A percentile compares a stretch with the other conserved stretches of the same genome.
Evolutionary conservation across 2,113 vertebrate genomes (phyloP).

Genomic region (Hemiprocne comata): DNA sequence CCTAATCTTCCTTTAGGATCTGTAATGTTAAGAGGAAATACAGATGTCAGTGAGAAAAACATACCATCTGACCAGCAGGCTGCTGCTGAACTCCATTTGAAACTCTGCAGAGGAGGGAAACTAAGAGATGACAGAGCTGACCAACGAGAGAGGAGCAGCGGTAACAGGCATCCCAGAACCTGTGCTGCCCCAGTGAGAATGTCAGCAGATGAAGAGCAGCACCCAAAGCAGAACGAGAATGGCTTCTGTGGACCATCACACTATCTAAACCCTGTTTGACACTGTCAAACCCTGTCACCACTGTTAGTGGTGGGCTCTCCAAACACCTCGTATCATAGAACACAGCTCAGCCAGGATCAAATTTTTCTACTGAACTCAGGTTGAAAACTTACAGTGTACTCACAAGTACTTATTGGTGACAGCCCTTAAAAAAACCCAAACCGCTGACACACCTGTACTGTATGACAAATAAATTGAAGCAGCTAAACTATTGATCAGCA

Average conservation of each 20-base stretch:
- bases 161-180: not conserved
- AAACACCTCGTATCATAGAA: not conserved
- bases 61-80: not conserved
- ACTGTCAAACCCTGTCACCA: accelerated
- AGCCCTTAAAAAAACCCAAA: not conserved
- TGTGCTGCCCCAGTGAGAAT: accelerated
- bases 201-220: not conserved
- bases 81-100: not conserved
- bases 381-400: accelerated
- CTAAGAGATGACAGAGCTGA: not conserved
- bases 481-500: not conserved
- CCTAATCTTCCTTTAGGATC: not conserved
- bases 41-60: not conserved
- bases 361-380: not conserved
- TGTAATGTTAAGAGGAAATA: not conserved
- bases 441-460: not conserved
- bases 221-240: not conserved
- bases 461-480: not conserved
- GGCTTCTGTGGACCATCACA: accelerated
- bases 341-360: not conserved
- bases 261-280: too few species aligned
- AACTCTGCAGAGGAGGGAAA: not conserved
- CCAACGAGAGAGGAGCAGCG: not conserved
- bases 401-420: not conserved
- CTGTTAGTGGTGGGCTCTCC: not conserved